A percentile compares a stretch with the other conserved stretches of the same genome.
These are phyloP conservation scores for Pissodes strobi DNA, from an alignment of 1,140 invertebrate species.

Conservation along the genomic window DNA sequence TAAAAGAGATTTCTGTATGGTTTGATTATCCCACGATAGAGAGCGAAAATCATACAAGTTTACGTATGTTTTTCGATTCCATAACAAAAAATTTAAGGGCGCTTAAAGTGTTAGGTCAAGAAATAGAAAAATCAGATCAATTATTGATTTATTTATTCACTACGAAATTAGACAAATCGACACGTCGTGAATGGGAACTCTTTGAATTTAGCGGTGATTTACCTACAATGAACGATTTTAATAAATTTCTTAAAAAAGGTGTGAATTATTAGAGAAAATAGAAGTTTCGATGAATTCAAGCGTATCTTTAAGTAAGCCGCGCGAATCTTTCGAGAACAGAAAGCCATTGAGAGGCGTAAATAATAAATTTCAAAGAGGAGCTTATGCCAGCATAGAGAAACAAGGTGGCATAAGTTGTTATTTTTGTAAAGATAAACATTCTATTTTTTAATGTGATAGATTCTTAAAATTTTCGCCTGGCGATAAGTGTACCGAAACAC, in stretches of 20 bases:
- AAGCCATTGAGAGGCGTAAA: not conserved
- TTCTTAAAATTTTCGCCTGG: not conserved
- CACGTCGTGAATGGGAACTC: conserved; percentile 38
- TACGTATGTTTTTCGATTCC: conserved; percentile 32
- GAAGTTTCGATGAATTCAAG: not conserved
- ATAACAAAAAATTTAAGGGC: conserved; percentile 37
- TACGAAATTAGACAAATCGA: conserved; percentile 35
- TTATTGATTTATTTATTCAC: conserved; percentile 34
- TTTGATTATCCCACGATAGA: conserved; percentile 26
- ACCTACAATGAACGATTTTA: not conserved
- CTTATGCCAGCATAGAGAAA: not conserved
- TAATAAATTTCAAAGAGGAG: not conserved
- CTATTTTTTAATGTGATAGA: conserved; percentile 4
- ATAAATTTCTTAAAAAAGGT: conserved; percentile 10
- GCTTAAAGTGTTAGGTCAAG: conserved; percentile 32
- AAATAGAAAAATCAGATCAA: conserved; percentile 29
- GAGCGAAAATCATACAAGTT: conserved; percentile 33
- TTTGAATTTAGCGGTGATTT: not conserved
- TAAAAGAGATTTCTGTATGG: no score
- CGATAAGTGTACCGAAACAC: not conserved
- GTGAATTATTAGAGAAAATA: conserved; percentile 10
- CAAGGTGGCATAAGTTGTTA: not conserved
- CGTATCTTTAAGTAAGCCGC: no score
- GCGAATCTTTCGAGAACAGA: not conserved
- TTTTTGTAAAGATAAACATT: conserved; percentile 8